Evolutionary conservation across 2,888 invertebrate genomes (phyloP).

Genomic region (Synanthedon tipuliformis): DNA sequence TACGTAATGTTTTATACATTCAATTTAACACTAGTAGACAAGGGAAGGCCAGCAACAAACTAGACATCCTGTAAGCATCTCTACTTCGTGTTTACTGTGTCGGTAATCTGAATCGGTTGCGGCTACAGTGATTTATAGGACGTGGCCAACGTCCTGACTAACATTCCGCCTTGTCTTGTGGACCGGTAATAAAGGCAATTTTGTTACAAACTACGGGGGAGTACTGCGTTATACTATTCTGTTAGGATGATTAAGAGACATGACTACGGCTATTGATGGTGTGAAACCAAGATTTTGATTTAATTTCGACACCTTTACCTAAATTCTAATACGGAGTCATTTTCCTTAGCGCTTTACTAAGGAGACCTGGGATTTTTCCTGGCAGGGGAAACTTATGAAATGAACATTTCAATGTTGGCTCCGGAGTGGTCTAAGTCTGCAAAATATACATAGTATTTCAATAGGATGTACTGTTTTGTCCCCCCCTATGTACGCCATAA

Average conservation of each 20-base stretch:
- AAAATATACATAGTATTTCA: too few relatives aligned
- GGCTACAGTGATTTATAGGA: constrained; percentile 56
- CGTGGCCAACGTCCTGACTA: constrained; percentile 31
- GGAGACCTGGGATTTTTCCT: too few relatives aligned
- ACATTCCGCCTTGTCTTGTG: constrained; percentile 41
- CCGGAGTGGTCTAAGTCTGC: too few relatives aligned
- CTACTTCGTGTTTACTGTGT: constrained; percentile 24
- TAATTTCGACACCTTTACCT: too few relatives aligned
- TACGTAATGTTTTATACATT: neutral
- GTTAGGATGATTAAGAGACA: constrained; percentile 10
- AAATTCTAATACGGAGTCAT: too few relatives aligned
- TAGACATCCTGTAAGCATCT: constrained; percentile 15
- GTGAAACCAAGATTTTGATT: too few relatives aligned
- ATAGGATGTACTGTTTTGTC: too few relatives aligned
- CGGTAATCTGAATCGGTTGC: constrained; percentile 62
- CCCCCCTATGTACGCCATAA: too few relatives aligned
- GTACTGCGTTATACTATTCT: constrained; percentile 17
- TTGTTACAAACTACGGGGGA: constrained; percentile 27
- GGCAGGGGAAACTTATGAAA: too few relatives aligned
- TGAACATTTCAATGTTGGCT: too few relatives aligned
- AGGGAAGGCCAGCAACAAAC: neutral
- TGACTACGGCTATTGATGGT: constrained; percentile 3
- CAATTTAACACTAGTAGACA: neutral
- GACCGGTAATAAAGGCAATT: constrained; percentile 50
- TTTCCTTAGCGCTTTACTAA: too few relatives aligned